Evolutionary conservation across 1,140 invertebrate genomes (phyloP).

Genomic region (Chrysomallon squamiferum): DNA sequence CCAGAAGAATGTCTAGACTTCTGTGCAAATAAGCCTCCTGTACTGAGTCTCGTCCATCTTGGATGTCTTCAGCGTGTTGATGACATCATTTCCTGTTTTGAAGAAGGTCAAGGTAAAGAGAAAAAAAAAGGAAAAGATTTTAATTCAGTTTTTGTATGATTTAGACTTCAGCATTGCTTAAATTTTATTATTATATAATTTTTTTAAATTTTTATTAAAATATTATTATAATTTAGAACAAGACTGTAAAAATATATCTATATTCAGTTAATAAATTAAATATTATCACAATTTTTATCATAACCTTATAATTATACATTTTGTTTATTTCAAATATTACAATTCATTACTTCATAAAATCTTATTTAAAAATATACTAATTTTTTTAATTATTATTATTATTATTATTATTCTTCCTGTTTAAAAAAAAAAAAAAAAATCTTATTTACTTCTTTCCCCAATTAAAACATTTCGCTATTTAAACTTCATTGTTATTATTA

Average conservation of each 20-base stretch:
- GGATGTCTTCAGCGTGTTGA: background rate
- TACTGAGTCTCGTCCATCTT: background rate
- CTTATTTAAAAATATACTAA: no score
- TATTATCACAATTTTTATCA: background rate
- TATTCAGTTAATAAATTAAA: background rate
- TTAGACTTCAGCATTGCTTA: background rate
- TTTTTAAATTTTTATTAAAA: background rate
- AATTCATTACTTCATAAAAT: no score
- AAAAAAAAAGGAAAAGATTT: background rate
- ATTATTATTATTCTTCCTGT: no score
- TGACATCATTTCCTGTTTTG: background rate
- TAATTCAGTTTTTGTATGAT: background rate
- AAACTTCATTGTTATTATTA: no score
- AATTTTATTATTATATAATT: background rate
- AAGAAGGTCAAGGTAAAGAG: background rate
- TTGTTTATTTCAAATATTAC: background rate
- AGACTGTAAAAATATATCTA: background rate
- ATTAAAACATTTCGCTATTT: no score
- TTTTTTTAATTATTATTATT: no score
- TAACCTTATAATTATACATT: background rate
- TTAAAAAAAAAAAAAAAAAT: no score
- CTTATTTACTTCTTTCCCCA: no score
- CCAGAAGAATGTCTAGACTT: background rate
- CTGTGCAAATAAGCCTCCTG: background rate
- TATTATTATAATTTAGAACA: background rate